Base-by-base conservation (phyloP, 2,888 invertebrate species). In the Xylota sylvarum region DNA sequence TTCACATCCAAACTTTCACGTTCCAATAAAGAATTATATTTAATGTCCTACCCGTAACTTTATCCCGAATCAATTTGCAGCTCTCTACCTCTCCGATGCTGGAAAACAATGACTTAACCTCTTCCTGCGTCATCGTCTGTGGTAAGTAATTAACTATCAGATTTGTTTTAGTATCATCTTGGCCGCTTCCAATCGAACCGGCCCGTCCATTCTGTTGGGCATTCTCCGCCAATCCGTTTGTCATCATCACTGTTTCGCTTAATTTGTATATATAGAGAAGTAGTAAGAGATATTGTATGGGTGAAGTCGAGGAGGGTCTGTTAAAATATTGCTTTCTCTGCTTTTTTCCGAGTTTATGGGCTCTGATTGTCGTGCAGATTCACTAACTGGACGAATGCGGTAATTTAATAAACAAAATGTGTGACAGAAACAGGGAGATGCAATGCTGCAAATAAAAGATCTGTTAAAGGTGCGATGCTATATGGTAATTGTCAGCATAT, bases 21-120 rank as follows among this genome's bases (percentile, higher is more conserved):
- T 19, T 46, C 0, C 4, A 9, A 23, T 2, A 23, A 23, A 23
- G 23, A 23, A 23, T 2, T 23, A 23, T 23, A n/a, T 50, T 9
- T 17, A 4, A 14, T 55, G 5, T 37, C 93, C 92, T 92, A 96
- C 96, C 97, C 93, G 97, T 97, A 91, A 97, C 96, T 94, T 98
- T 98, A 94, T 98, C 98, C 91, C 98, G 94, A 91, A 98, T 97
- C 90, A 98, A 94, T 94, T 98, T 98, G 94, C 98, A 98, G 93
- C 97, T 97, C 93, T 98, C 98, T 89, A 98, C 97, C 93, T 98
- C 97, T 89, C 98, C 98, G 92, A 98, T 97, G 92, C 96, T 97
- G 81, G 97, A 96, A 93, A 98, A 98, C 87, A 98, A 94, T 67
- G 97, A 96, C 89, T 97, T 95, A 88, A 98, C 97, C 93, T 98